A percentile compares a stretch with the other conserved stretches of the same genome.
Evolutionary conservation across 2,113 vertebrate genomes (phyloP).

Genomic region (Falco punctatus): DNA sequence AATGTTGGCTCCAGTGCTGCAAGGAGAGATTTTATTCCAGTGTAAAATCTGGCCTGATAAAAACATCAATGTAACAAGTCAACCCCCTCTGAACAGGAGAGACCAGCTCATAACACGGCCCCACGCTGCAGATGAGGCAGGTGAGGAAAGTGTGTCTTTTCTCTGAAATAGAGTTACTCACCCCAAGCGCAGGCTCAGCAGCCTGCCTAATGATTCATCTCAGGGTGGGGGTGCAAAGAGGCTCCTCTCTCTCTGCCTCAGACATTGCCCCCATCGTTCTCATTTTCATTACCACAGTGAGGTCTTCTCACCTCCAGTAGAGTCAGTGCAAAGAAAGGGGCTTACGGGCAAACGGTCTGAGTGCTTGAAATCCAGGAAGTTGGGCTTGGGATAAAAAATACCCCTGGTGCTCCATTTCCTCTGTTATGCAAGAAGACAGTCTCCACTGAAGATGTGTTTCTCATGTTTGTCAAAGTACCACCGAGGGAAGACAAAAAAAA

Average conservation of each 20-base stretch:
- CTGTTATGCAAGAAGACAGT: neutral
- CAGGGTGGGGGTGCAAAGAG: neutral
- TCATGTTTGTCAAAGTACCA: neutral
- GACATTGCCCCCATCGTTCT: neutral
- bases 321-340: neutral
- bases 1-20: neutral
- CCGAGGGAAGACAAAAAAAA: neutral
- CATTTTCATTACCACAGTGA: accelerated
- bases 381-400: neutral
- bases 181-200: neutral
- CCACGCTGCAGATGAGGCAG: neutral
- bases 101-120: accelerated
- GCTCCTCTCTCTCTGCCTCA: neutral
- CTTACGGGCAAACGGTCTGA: neutral
- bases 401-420: neutral
- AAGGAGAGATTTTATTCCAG: neutral
- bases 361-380: neutral
- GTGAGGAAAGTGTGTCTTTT: neutral
- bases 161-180: neutral
- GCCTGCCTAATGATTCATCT: neutral
- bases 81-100: neutral
- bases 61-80: neutral
- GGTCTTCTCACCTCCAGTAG: neutral
- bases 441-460: neutral
- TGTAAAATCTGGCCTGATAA: neutral